Percentiles rank a stretch among this genome's conserved stretches.
Evolutionary conservation across 2,113 vertebrate species (phyloP).

Genomic region (Coracopsis vasa): DNA sequence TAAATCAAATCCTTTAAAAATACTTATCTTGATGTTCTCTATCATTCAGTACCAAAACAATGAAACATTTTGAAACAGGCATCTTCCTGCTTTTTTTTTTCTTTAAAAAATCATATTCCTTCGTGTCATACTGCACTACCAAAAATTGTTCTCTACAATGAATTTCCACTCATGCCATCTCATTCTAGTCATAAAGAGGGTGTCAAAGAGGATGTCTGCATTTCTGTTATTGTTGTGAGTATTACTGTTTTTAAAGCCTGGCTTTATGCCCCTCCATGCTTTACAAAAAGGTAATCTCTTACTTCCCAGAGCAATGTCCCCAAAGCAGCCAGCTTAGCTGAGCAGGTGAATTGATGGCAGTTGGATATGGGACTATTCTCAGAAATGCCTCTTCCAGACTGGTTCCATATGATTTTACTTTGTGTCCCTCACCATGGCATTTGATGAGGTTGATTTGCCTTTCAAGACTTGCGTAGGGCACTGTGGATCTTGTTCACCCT

Average conservation of each 20-base stretch:
- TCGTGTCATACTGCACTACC: not conserved
- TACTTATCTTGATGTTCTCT: not conserved
- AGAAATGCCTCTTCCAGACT: not conserved
- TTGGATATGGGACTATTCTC: not conserved
- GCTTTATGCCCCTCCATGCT: not conserved
- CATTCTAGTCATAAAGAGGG: not conserved
- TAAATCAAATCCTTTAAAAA: not conserved
- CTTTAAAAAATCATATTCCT: not conserved
- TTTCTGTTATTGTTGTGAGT: not conserved
- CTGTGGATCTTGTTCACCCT: not conserved
- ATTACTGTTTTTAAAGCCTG: not conserved
- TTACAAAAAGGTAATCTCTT: not conserved
- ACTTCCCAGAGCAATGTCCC: not conserved
- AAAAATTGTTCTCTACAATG: not conserved
- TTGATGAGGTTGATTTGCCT: not conserved
- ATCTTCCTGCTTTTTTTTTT: not conserved
- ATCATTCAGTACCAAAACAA: not conserved
- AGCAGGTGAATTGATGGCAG: not conserved
- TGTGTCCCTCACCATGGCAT: not conserved
- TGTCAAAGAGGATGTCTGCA: not conserved
- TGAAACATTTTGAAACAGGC: not conserved
- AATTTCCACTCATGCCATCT: not conserved
- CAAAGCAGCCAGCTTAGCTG: not conserved
- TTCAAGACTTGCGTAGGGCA: fast-evolving
- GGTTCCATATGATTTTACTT: not conserved